Evolutionary conservation across 2,797 vertebrate genomes (phyloP).

Genomic region (Coccyzus lansbergi): DNA sequence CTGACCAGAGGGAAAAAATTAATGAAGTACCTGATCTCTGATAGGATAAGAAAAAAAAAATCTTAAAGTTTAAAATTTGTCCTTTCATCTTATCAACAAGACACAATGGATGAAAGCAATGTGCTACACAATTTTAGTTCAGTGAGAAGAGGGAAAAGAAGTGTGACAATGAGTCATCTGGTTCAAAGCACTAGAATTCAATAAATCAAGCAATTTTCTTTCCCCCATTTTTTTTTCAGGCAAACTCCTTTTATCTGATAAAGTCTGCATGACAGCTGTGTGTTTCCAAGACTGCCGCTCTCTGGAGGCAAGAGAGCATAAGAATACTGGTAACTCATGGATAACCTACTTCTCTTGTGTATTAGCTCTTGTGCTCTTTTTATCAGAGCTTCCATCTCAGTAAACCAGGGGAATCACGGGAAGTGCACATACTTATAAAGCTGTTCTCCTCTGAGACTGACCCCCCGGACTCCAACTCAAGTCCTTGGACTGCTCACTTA

Average conservation of each 20-base stretch:
- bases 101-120: constrained; percentile 17
- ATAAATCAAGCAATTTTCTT: constrained; percentile 23
- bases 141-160: constrained; percentile 13
- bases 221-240: neutral
- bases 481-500: constrained; percentile 34
- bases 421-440: neutral
- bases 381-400: neutral
- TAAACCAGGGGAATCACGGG: neutral
- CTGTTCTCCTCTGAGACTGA: neutral
- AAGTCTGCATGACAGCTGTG: neutral
- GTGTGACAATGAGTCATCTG: constrained; percentile 53
- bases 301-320: constrained; percentile 5
- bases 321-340: neutral
- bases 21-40: neutral
- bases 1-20: neutral
- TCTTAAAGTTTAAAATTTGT: neutral
- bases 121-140: constrained; percentile 1
- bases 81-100: constrained; percentile 17
- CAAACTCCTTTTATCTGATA: constrained; percentile 37
- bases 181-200: constrained; percentile 38
- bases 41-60: neutral
- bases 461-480: neutral
- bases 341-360: neutral
- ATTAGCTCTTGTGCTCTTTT: neutral
- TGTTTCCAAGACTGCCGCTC: constrained; percentile 5